Base-by-base conservation (phyloP, 2,113 vertebrate genomes). In the Sialia sialis region DNA sequence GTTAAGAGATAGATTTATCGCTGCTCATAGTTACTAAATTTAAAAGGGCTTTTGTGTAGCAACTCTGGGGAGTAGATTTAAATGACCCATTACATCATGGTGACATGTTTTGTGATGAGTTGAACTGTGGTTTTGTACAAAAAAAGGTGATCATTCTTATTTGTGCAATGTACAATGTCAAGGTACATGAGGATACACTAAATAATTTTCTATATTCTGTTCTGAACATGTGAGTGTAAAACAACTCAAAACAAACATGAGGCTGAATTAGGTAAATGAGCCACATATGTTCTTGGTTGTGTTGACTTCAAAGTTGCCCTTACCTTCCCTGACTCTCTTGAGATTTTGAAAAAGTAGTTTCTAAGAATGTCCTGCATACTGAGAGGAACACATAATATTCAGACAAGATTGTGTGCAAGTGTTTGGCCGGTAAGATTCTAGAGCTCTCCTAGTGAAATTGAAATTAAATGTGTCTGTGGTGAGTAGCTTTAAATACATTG, bases 1-100 rank as follows among this genome's bases (percentile, higher is more conserved):
- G 60, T 76, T 93, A 81, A 58, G 93, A 58, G 89, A 96, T 34
- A 93, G 90, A 78, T 92, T 80, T 74, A 49, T 62, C 82, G 96
- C 89, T 94, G 27, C 68, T 64, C 41, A 32, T 95, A 93, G 93
- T 95, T 93, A 81, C 73, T 84, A 81, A 95, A 94, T 96, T 95
- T 96, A 96, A 92, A 80, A 48, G 54, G 68, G 44, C 30, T 68
- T 94, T 96, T 64, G 70, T 94, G 91, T 83, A 96, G 73, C 46
- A 60, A 1, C 86, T 95, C 52, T 92, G 58, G 34, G 68, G 93
- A 91, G 60, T 55, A 55, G 34, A 49, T 84, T 70, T 55, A 60
- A 89, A n/a, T 74, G 80, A 74, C 36, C 29, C 13, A 6, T 63
- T 67, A 43, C 32, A 16, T 68, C 29, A 34, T 14, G 67, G 30